A percentile compares a stretch with the other conserved stretches of the same genome.
These are phyloP conservation scores for Capromys pilorides DNA, from an alignment of 2,797 vertebrate species.

Conservation along the genomic window DNA sequence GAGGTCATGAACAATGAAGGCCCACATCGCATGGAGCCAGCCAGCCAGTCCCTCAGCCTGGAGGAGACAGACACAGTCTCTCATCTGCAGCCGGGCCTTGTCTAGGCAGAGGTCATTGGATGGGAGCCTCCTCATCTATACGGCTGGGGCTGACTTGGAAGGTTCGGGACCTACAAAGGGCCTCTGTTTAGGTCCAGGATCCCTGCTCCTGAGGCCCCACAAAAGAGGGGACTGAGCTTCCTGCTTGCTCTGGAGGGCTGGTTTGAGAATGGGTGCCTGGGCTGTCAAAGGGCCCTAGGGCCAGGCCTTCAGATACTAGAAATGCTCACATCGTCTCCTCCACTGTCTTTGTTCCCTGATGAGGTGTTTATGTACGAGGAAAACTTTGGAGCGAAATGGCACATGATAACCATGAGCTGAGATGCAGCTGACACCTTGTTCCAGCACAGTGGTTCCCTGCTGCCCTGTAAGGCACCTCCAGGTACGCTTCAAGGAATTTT, in stretches of 20 bases:
- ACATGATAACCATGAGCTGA: background rate
- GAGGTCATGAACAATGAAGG: background rate
- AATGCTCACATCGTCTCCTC: background rate
- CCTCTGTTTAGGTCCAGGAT: background rate
- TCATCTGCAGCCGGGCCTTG: background rate
- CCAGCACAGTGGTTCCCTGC: background rate
- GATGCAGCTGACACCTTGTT: background rate
- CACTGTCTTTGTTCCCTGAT: background rate
- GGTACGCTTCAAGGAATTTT: background rate
- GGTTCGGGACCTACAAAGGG: background rate
- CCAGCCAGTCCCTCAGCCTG: background rate
- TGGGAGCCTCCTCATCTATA: background rate
- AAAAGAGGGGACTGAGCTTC: background rate
- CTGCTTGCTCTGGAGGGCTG: background rate
- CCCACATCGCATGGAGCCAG: background rate
- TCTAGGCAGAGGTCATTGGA: background rate
- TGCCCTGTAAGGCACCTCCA: accelerated
- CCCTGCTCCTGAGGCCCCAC: background rate
- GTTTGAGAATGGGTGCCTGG: background rate
- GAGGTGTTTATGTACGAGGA: background rate
- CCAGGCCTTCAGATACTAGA: background rate
- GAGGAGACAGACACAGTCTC: background rate
- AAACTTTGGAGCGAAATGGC: background rate
- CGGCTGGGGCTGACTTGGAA: background rate
- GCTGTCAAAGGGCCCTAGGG: background rate